These are phyloP conservation scores for Ophiothrix spiculata DNA, from an alignment of 35 echinoderm and acorn worm genomes.

Conservation along the genomic window DNA sequence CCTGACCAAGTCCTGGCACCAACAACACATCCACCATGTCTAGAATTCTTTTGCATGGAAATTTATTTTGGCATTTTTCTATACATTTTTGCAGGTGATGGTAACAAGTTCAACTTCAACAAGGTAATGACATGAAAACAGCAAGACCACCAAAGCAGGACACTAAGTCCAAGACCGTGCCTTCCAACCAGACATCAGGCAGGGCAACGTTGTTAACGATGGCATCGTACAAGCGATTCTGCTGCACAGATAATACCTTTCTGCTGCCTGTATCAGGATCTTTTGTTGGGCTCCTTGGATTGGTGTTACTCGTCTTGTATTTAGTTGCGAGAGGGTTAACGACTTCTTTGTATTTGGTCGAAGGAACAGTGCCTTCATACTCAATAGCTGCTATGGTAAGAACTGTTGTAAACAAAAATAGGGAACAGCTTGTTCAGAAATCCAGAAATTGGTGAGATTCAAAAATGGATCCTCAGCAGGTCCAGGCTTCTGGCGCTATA, in stretches of 20 bases:
- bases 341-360: conserved; percentile 61
- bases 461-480: neutral
- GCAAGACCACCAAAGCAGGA: neutral
- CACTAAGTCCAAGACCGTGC: neutral
- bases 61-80: too few relatives aligned
- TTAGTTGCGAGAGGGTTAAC: conserved; percentile 74
- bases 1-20: too few relatives aligned
- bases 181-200: neutral
- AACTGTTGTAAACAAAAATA: neutral
- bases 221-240: conserved; percentile 22
- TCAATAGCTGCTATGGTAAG: conserved; percentile 77
- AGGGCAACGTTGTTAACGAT: neutral
- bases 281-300: conserved; percentile 64
- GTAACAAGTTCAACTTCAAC: too few relatives aligned
- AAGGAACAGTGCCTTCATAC: conserved; percentile 70
- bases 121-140: neutral
- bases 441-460: neutral
- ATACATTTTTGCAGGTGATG: too few relatives aligned
- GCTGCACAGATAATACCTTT: conserved; percentile 75
- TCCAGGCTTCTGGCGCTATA: neutral
- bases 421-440: neutral
- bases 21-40: too few relatives aligned
- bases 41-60: too few relatives aligned
- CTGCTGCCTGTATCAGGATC: conserved; percentile 76
- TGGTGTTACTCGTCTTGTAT: conserved; percentile 71